Base-by-base conservation (phyloP, 2,113 vertebrate species). In the Leucoraja erinaceus region DNA sequence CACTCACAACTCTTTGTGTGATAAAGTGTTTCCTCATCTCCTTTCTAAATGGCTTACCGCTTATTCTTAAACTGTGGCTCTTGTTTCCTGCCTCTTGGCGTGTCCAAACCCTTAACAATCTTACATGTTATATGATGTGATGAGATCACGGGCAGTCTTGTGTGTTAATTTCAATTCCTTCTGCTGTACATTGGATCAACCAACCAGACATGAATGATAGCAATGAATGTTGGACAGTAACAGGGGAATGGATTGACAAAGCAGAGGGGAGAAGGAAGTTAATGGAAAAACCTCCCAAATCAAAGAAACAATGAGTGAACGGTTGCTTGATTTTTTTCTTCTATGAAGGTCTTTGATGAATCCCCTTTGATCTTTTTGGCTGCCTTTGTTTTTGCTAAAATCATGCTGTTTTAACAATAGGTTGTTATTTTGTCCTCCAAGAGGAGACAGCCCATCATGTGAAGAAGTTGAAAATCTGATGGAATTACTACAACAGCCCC, bases 401-500 rank as follows among this genome's bases (percentile, higher is more conserved):
- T 91, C 66, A 9, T 91, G 68, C 68, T 91, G 90, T 91, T 70
- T 72, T 91, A 47, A 47, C 90, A 91, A 91, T 54, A 91, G 90
- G 54, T 72, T 66, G 66, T 25, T 72, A 91, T 72, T 91, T 72
- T 47, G 10, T 74, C 25, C n/a, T 12, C 90, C 47, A 18, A 72
- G 16, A 79, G 63, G 66, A 72, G 88, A 90, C 31, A 1, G 61
- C 56, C 63, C 63, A 22, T 91, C 20, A 25, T 91, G 4, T 91
- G 68, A 91, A 22, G 68, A 91, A 91, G 90, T 54, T 68, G 12
- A 72, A 91, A 12, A 22, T 74, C 31, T 54, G 68, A 91, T 91
- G 59, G 38, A 88, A 88, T 88, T 31, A 59, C 81, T 22, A 63
- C 5, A 31, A 11, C 54, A 84, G 11, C 22, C 9, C 22, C 81